phyloP scores from a whole-genome alignment of 2,113 vertebrate genomes.

The Zootoca vivipara region DNA sequence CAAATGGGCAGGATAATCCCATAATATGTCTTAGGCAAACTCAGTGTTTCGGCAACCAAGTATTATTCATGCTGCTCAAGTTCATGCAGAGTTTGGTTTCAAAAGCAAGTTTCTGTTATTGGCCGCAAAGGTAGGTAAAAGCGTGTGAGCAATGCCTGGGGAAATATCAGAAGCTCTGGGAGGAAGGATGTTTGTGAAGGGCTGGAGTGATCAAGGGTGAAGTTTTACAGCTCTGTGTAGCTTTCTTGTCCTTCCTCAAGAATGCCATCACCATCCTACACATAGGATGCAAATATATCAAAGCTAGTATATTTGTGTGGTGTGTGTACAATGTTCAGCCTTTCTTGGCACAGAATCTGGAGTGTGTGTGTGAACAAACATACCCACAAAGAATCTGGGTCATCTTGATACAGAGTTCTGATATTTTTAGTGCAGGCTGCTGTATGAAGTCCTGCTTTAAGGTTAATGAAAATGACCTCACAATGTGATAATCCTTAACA shows the following conservation, averaged over 20 bases:
- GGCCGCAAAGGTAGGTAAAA: neutral
- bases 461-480: neutral
- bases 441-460: neutral
- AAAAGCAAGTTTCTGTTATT: neutral
- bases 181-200: neutral
- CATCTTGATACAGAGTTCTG: neutral
- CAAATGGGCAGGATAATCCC: neutral
- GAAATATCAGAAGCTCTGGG: neutral
- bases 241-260: neutral
- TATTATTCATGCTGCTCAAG: neutral
- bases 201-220: neutral
- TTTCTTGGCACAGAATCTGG: neutral
- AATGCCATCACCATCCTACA: neutral
- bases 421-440: neutral
- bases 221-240: neutral
- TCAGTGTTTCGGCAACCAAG: neutral
- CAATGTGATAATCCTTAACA: neutral
- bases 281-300: neutral
- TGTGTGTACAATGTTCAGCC: neutral
- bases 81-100: neutral
- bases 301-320: neutral
- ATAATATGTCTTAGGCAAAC: neutral
- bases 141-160: neutral
- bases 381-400: neutral
- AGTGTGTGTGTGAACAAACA: too few species aligned